phyloP scores from a whole-genome alignment of 2,113 vertebrate species.

The Lasiurus cinereus region DNA sequence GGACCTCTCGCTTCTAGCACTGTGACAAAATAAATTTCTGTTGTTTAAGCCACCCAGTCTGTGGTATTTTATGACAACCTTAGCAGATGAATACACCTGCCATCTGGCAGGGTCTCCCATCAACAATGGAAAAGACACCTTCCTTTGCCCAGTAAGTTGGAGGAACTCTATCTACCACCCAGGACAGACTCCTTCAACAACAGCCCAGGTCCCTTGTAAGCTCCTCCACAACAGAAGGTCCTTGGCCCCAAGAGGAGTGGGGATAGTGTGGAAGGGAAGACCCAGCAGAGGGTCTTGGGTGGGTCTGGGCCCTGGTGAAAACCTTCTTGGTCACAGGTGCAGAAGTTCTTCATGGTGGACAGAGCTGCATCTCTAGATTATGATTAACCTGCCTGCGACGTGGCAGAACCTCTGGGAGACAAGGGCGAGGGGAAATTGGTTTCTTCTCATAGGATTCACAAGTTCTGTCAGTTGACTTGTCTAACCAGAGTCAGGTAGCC shows the following conservation, averaged over 20 bases:
- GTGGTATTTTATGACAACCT: not conserved
- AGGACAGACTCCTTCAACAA: not conserved
- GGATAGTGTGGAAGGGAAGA: not conserved
- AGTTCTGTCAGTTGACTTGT: not conserved
- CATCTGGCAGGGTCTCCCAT: not conserved
- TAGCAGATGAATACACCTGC: not conserved
- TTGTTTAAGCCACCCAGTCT: not conserved
- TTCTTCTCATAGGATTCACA: not conserved
- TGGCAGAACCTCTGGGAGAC: not conserved
- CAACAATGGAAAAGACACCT: not conserved
- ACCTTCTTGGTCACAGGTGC: not conserved
- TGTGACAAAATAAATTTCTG: not conserved
- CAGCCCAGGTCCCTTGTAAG: not conserved
- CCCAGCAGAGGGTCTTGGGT: not conserved
- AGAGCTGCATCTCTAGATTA: not conserved
- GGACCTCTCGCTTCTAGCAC: not conserved
- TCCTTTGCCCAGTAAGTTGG: not conserved
- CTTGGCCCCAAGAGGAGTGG: not conserved
- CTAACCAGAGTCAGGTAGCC: not conserved
- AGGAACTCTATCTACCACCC: not conserved
- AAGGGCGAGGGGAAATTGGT: not conserved
- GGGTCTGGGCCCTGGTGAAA: not conserved
- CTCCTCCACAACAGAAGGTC: not conserved
- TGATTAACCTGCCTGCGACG: not conserved
- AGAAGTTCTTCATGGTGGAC: not conserved